Evolutionary conservation across 2,888 invertebrate species (phyloP).

Genomic region (Pandemis corylana): DNA sequence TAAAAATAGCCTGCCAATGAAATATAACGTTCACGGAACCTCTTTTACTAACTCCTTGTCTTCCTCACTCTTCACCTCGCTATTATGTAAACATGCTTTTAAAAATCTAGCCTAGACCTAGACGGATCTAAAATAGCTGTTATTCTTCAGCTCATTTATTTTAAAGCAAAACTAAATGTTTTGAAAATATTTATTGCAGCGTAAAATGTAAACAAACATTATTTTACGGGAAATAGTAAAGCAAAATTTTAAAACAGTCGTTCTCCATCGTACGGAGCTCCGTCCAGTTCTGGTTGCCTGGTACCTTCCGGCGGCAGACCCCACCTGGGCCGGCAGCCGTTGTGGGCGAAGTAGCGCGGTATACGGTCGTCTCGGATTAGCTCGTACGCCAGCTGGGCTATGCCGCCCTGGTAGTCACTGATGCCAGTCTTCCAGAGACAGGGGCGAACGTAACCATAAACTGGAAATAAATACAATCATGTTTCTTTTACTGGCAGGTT

Average conservation of each 20-base stretch:
- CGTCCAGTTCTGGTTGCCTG: slow-evolving; percentile 73
- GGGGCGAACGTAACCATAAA: slow-evolving; percentile 69
- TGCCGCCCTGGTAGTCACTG: slow-evolving; percentile 70
- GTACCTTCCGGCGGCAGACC: slow-evolving; percentile 71
- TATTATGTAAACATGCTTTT: slow-evolving; percentile 9
- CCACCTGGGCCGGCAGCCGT: slow-evolving; percentile 72
- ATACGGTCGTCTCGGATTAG: slow-evolving; percentile 71
- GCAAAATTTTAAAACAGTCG: slow-evolving; percentile 59
- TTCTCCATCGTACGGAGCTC: slow-evolving; percentile 71
- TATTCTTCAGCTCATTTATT: slow-evolving; percentile 20
- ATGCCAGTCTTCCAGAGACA: slow-evolving; percentile 68
- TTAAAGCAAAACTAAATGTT: slow-evolving; percentile 14
- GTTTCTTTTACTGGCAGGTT: no score
- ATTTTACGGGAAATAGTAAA: slow-evolving; percentile 8
- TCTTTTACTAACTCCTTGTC: slow-evolving; percentile 10
- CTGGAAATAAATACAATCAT: slow-evolving; percentile 50
- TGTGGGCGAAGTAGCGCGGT: slow-evolving; percentile 67
- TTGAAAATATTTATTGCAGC: slow-evolving; percentile 17
- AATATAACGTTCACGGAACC: neutral
- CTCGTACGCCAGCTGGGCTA: slow-evolving; percentile 74
- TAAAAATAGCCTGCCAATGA: neutral
- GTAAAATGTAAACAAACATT: slow-evolving; percentile 13
- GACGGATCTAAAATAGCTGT: slow-evolving; percentile 24
- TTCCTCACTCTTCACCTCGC: slow-evolving; percentile 10
- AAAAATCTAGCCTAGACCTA: slow-evolving; percentile 30